A percentile compares a stretch with the other conserved stretches of the same genome.
These are phyloP conservation scores for Helicoverpa zea DNA, from an alignment of 1,140 invertebrate species.

Conservation along the genomic window DNA sequence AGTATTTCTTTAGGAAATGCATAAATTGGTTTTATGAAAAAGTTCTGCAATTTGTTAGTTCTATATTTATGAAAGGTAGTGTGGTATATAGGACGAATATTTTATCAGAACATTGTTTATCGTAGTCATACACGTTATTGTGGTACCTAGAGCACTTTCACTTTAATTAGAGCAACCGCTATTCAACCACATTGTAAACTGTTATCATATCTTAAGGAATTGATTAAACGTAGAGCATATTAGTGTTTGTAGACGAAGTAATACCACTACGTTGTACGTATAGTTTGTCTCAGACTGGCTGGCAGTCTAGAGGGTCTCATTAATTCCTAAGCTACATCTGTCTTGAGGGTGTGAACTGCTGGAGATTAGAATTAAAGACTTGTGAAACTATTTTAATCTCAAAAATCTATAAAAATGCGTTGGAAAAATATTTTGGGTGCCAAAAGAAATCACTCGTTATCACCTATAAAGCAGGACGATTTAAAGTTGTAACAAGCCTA, in stretches of 20 bases:
- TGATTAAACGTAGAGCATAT: conserved; percentile 10
- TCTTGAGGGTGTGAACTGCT: neutral
- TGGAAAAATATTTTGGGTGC: too few species aligned
- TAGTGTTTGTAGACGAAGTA: conserved; percentile 1
- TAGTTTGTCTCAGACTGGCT: neutral
- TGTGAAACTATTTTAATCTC: too few species aligned
- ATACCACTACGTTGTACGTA: neutral
- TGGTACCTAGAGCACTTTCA: neutral
- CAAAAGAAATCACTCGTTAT: neutral
- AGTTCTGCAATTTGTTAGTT: too few species aligned
- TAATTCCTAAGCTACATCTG: neutral
- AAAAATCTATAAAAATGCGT: too few species aligned
- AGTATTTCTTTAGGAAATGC: neutral
- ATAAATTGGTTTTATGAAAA: neutral
- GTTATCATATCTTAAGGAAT: conserved; percentile 10
- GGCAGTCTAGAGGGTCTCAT: neutral
- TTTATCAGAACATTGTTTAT: too few species aligned
- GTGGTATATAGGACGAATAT: too few species aligned
- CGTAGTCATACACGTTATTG: too few species aligned
- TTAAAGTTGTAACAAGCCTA: conserved; percentile 23
- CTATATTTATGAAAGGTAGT: too few species aligned
- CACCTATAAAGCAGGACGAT: conserved; percentile 4
- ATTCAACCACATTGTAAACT: neutral
- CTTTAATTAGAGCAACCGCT: neutral
- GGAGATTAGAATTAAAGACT: too few species aligned